Percentiles rank a stretch among this genome's conserved stretches.
phyloP scores from a whole-genome alignment of 2,888 invertebrate species.

The Stenotaenia linearis region DNA sequence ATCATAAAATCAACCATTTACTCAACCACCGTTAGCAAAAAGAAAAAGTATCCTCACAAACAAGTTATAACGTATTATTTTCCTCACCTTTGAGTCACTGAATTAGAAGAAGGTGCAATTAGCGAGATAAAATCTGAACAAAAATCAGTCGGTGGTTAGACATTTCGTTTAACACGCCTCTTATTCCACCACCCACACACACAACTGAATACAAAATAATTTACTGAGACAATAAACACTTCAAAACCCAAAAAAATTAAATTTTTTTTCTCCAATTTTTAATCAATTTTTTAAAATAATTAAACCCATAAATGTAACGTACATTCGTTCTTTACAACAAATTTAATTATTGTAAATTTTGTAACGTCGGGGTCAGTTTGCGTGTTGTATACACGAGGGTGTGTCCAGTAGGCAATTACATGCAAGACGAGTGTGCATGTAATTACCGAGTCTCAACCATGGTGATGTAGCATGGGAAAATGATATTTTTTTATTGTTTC shows the following conservation, averaged over 20 bases:
- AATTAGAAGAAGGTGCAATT: background rate
- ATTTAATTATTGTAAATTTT: background rate
- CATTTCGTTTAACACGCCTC: background rate
- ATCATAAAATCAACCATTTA: too few species aligned
- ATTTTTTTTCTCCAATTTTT: too few species aligned
- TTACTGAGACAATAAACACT: background rate
- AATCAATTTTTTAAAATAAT: too few species aligned
- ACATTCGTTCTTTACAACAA: too few species aligned
- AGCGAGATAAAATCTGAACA: background rate
- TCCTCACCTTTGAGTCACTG: background rate
- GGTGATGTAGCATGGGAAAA: background rate
- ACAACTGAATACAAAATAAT: background rate
- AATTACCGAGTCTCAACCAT: background rate
- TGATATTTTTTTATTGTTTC: background rate
- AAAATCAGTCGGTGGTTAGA: background rate
- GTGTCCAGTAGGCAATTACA: background rate
- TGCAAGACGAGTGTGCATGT: background rate
- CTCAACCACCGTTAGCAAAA: too few species aligned
- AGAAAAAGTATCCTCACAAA: too few species aligned
- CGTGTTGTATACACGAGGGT: background rate
- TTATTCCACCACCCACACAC: background rate
- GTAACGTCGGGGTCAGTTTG: background rate
- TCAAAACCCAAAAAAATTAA: background rate
- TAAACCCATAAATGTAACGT: too few species aligned
- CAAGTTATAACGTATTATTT: too few species aligned